phyloP scores from a whole-genome alignment of 2,888 invertebrate species.

The Holacanthella duospinosa region DNA sequence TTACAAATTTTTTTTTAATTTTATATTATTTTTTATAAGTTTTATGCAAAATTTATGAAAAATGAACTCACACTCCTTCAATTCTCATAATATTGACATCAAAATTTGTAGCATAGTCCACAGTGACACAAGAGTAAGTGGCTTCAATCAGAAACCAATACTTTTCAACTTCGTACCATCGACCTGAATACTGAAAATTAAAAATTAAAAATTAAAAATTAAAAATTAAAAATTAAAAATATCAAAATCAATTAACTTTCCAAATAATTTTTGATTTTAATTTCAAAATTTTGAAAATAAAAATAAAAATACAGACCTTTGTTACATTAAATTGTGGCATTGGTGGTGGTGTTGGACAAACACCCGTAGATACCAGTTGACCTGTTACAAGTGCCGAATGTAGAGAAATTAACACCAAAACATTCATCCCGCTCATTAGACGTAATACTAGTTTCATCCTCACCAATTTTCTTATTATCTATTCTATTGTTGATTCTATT shows the following conservation, averaged over 20 bases:
- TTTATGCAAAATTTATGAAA: too few relatives aligned
- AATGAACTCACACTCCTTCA: not conserved
- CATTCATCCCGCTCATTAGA: too few relatives aligned
- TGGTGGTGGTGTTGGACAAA: not conserved
- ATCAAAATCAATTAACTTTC: too few relatives aligned
- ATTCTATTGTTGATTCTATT: too few relatives aligned
- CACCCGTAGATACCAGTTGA: not conserved
- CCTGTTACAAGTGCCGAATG: slow-evolving; percentile 3
- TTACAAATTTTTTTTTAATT: too few relatives aligned
- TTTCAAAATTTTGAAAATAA: not conserved
- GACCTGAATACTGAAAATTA: slow-evolving; percentile 22
- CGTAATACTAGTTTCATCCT: too few relatives aligned
- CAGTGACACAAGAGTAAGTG: slow-evolving; percentile 17
- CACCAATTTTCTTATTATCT: too few relatives aligned
- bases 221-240: not conserved
- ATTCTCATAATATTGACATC: not conserved
- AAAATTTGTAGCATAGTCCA: not conserved
- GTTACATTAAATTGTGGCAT: not conserved
- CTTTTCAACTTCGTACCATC: slow-evolving; percentile 30
- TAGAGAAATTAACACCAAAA: not conserved
- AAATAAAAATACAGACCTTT: not conserved
- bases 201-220: not conserved
- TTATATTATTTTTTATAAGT: too few relatives aligned
- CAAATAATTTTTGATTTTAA: too few relatives aligned
- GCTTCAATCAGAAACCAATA: slow-evolving; percentile 27